These are phyloP conservation scores for Opisthocomus hoazin DNA, from an alignment of 2,113 vertebrate species.

Conservation along the genomic window DNA sequence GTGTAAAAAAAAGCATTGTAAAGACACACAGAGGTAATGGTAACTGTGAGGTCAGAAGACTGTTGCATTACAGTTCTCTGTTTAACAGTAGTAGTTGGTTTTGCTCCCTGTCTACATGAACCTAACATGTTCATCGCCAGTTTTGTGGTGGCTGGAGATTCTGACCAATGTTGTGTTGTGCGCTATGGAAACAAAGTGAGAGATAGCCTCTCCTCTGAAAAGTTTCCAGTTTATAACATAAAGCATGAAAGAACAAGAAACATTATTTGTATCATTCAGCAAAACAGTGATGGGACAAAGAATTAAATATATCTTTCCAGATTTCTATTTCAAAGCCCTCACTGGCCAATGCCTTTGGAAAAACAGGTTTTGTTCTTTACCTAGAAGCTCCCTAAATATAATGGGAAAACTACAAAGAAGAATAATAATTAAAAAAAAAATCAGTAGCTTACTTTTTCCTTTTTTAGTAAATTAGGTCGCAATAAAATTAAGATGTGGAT, in stretches of 20 bases:
- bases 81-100: neutral
- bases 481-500: neutral
- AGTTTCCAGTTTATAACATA: neutral
- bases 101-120: neutral
- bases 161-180: neutral
- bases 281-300: neutral
- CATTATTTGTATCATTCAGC: neutral
- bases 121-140: neutral
- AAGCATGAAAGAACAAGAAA: neutral
- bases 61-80: neutral
- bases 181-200: neutral
- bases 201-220: neutral
- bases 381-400: neutral
- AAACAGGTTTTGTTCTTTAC: neutral
- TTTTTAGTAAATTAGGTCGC: neutral
- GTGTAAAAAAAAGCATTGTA: neutral
- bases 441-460: neutral
- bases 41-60: neutral
- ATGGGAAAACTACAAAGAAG: neutral
- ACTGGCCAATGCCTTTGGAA: neutral
- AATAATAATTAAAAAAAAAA: neutral
- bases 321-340: neutral
- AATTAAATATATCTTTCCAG: neutral
- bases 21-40: neutral
- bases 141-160: neutral